These are phyloP conservation scores for Sepiola atlantica DNA, from an alignment of 2,888 invertebrate genomes.

Conservation along the genomic window DNA sequence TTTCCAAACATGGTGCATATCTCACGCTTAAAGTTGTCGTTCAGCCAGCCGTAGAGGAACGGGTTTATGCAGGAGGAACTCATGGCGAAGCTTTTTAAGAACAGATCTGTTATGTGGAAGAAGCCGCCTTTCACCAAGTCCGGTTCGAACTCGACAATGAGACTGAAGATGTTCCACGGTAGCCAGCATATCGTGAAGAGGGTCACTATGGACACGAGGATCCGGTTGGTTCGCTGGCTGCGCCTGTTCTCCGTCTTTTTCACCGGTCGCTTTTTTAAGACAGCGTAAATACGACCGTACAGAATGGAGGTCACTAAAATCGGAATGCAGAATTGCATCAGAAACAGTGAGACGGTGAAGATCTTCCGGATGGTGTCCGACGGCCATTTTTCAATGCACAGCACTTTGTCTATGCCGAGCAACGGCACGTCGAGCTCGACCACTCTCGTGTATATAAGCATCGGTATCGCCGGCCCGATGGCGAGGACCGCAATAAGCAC, in stretches of 20 bases:
- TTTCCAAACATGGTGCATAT: constrained; percentile 78
- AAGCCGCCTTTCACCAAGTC: constrained; percentile 82
- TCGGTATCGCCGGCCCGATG: constrained; percentile 88
- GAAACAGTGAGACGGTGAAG: constrained; percentile 90
- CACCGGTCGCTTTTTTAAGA: constrained; percentile 86
- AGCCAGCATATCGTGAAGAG: constrained; percentile 92
- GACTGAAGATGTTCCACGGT: constrained; percentile 87
- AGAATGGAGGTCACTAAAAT: constrained; percentile 93
- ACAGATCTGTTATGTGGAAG: constrained; percentile 88
- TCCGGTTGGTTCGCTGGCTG: constrained; percentile 91
- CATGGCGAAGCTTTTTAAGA: constrained; percentile 90
- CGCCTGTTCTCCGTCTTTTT: constrained; percentile 91
- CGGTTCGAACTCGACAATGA: constrained; percentile 76
- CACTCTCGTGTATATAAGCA: constrained; percentile 81
- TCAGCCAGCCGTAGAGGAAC: constrained; percentile 93
- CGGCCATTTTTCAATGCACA: constrained; percentile 85
- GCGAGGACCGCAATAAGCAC: constrained; percentile 92
- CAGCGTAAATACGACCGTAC: constrained; percentile 91
- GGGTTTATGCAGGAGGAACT: constrained; percentile 94
- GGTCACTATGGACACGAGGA: constrained; percentile 95
- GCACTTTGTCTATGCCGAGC: constrained; percentile 48
- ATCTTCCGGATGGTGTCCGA: constrained; percentile 82
- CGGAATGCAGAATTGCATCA: constrained; percentile 92
- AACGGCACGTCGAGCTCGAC: constrained; percentile 50
- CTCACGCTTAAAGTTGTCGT: constrained; percentile 91